Conservation (phyloP, 2,113 vertebrate genomes). For the Nibea coibor region DNA sequence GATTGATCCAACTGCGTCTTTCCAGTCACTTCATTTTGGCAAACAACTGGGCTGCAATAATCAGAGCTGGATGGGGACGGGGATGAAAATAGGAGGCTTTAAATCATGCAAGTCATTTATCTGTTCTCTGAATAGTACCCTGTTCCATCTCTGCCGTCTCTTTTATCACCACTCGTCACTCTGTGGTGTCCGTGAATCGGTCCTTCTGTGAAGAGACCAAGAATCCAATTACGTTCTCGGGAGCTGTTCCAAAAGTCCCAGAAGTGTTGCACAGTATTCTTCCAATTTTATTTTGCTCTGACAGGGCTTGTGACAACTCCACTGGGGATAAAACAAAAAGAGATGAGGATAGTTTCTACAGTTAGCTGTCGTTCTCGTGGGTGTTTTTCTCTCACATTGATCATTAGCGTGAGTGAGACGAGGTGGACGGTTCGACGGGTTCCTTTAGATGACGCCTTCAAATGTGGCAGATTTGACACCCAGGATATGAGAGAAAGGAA, state of each 20-base stretch:
- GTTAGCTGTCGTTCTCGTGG: conserved; percentile 12
- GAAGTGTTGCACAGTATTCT: conserved; percentile 16
- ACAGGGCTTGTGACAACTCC: conserved; percentile 26
- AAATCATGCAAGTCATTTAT: conserved; percentile 71
- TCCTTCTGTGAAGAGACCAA: conserved; percentile 32
- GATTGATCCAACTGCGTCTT: conserved; percentile 53
- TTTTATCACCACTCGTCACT: conserved; percentile 52
- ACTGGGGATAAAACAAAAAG: not conserved
- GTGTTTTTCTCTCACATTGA: conserved; percentile 4
- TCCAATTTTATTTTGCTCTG: conserved; percentile 30
- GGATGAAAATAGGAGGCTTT: conserved; percentile 60
- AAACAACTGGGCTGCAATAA: conserved; percentile 52
- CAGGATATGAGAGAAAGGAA: not conserved
- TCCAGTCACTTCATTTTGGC: conserved; percentile 59
- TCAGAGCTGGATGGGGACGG: conserved; percentile 45
- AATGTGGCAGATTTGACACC: conserved; percentile 31
- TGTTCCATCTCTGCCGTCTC: conserved; percentile 47
- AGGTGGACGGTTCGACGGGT: conserved; percentile 4
- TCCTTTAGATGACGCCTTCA: conserved; percentile 15
- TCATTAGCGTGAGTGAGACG: conserved; percentile 25
- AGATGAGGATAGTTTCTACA: conserved; percentile 15
- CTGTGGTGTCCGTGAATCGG: conserved; percentile 25
- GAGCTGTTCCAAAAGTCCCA: conserved; percentile 43
- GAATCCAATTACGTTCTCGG: conserved; percentile 61
- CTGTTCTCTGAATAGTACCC: conserved; percentile 33